Conservation (phyloP, 2,888 invertebrate species). For the Cerastis rubricosa region DNA sequence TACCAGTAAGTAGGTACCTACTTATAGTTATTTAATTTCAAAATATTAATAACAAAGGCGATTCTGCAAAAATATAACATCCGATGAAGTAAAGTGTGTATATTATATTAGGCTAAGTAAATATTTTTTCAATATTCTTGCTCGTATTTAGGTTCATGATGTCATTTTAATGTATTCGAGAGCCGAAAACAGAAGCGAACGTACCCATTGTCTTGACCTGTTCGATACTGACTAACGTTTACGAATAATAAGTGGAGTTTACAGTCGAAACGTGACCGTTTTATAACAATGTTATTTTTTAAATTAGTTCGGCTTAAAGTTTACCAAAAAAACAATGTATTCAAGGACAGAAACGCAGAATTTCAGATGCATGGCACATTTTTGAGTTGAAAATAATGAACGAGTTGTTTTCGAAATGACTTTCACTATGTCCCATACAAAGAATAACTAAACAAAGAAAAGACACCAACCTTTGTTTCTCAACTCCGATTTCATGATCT, state of each 20-base stretch:
- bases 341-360: background rate
- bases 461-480: constrained; percentile 91
- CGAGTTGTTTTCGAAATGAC: background rate
- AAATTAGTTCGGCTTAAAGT: background rate
- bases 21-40: background rate
- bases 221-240: constrained; percentile 31
- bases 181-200: constrained; percentile 41
- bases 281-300: constrained; percentile 13
- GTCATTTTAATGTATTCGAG: constrained; percentile 52
- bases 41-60: background rate
- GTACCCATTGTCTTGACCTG: constrained; percentile 57
- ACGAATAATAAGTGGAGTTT: constrained; percentile 47
- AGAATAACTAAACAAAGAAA: background rate
- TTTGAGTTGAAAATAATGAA: background rate
- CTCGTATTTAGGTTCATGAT: constrained; percentile 34
- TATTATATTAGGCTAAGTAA: constrained; percentile 23
- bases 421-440: constrained; percentile 1
- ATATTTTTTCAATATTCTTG: constrained; percentile 35
- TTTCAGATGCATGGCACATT: background rate
- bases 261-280: constrained; percentile 22
- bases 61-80: background rate
- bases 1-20: background rate
- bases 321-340: background rate
- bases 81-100: background rate
- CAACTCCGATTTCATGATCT: constrained; percentile 91